Conservation (phyloP, 2,797 vertebrate species). For the Serranus cabrilla region DNA sequence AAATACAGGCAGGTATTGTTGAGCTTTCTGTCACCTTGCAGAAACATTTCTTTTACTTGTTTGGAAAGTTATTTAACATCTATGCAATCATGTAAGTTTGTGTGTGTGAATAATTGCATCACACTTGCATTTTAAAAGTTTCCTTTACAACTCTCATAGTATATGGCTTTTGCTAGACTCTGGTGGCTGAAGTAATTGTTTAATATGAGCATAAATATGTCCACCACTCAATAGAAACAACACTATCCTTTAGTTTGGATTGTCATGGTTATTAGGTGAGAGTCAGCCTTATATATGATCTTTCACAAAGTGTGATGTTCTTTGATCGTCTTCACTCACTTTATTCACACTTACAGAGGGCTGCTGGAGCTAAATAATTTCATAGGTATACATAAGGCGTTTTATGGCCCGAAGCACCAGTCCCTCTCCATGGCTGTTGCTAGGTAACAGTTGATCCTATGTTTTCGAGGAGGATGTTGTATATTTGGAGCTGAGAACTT, state of each 20-base stretch:
- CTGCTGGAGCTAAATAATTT: slow-evolving; percentile 30
- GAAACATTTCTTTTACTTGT: neutral
- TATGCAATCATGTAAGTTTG: neutral
- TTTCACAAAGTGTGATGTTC: neutral
- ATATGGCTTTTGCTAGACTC: neutral
- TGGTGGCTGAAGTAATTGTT: neutral
- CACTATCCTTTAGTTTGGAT: neutral
- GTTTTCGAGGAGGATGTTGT: slow-evolving; percentile 34
- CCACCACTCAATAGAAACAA: neutral
- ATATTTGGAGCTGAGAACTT: slow-evolving; percentile 39
- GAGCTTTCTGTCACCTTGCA: neutral
- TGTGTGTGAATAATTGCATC: neutral
- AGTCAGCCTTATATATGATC: neutral
- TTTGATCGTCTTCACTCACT: neutral
- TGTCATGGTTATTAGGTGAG: neutral
- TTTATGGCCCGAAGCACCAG: slow-evolving; percentile 22
- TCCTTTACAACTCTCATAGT: neutral
- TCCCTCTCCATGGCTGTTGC: slow-evolving; percentile 51
- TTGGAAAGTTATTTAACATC: neutral
- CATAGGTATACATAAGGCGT: slow-evolving; percentile 36
- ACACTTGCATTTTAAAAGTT: neutral
- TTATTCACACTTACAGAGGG: neutral
- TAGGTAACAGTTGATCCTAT: slow-evolving; percentile 64
- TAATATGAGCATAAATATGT: neutral
- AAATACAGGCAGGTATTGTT: neutral